phyloP scores from a whole-genome alignment of 2,888 invertebrate genomes.

The Trachelus tabidus region DNA sequence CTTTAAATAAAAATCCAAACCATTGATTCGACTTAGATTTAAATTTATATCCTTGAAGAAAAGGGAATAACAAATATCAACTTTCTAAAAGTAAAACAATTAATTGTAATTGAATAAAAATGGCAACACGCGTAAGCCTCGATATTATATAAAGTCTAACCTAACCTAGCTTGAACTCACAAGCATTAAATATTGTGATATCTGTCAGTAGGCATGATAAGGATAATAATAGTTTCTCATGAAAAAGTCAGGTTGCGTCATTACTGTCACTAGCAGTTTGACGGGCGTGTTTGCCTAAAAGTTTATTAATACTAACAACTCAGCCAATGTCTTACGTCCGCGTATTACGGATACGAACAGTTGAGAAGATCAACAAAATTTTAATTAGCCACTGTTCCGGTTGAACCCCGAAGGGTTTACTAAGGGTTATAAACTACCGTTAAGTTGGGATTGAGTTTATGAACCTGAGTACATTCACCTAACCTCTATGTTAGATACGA shows the following conservation, averaged over 20 bases:
- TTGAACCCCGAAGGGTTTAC: neutral
- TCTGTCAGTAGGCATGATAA: neutral
- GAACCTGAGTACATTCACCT: neutral
- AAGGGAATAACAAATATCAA: neutral
- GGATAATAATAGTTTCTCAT: neutral
- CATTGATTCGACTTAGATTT: neutral
- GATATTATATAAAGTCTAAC: no score
- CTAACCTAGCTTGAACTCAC: neutral
- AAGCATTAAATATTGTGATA: neutral
- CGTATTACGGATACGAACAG: neutral
- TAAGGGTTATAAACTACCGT: neutral
- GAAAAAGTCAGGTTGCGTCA: neutral
- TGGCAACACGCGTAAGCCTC: neutral
- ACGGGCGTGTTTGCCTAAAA: neutral
- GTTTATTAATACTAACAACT: neutral
- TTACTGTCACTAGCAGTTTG: neutral
- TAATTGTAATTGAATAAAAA: neutral
- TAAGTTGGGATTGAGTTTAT: neutral
- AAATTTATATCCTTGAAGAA: neutral
- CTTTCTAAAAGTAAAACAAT: neutral
- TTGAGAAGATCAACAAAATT: neutral
- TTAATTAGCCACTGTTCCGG: neutral
- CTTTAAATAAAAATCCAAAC: neutral
- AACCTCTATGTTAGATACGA: neutral
- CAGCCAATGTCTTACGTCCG: neutral